These are phyloP conservation scores for Ceratina calcarata DNA, from an alignment of 1,140 invertebrate species.

Conservation along the genomic window DNA sequence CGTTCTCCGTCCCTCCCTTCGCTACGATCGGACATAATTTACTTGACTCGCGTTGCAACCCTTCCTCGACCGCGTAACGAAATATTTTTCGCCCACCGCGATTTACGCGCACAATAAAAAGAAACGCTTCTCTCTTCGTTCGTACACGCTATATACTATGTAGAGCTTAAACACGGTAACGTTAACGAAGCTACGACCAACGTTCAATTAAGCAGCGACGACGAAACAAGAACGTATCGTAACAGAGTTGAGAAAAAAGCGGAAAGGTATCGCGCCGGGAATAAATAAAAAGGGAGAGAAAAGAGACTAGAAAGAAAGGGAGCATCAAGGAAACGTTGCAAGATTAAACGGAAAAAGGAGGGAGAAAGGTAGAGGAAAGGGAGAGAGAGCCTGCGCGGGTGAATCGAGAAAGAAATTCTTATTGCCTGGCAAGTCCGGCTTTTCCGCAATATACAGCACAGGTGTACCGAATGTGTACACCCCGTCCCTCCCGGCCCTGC, in stretches of 20 bases:
- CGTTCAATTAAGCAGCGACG: slow-evolving; percentile 37
- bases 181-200: too few species aligned
- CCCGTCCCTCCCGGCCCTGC: slow-evolving; percentile 26
- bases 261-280: neutral
- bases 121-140: too few species aligned
- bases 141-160: too few species aligned
- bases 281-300: neutral
- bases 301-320: slow-evolving; percentile 7
- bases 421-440: slow-evolving; percentile 77
- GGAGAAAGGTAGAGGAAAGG: slow-evolving; percentile 12
- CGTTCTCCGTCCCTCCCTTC: neutral
- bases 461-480: slow-evolving; percentile 77
- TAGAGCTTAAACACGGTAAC: too few species aligned
- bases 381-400: slow-evolving; percentile 49
- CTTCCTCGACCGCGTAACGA: too few species aligned
- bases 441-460: slow-evolving; percentile 80
- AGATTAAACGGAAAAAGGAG: slow-evolving; percentile 22
- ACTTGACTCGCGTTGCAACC: neutral
- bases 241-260: neutral
- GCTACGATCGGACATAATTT: neutral
- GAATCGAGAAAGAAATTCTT: slow-evolving; percentile 77
- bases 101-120: too few species aligned
- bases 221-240: neutral
- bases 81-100: too few species aligned
- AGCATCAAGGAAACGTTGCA: slow-evolving; percentile 77